Conservation (phyloP, 2,113 vertebrate species). For the Mesitornis unicolor region DNA sequence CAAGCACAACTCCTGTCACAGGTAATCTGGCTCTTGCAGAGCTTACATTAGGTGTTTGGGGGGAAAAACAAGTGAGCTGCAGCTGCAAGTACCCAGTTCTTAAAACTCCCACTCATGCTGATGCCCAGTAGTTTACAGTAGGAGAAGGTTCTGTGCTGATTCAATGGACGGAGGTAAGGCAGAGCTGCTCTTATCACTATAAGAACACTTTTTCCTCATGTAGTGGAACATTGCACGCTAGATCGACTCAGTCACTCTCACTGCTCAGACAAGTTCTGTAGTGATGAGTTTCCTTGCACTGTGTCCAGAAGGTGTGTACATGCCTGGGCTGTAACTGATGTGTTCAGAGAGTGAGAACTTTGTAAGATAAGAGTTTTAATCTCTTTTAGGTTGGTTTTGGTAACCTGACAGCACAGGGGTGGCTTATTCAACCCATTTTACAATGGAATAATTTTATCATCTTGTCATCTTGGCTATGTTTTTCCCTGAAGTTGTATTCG, state of each 20-base stretch:
- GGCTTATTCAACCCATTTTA: neutral
- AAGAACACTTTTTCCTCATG: neutral
- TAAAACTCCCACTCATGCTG: neutral
- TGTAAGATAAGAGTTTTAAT: neutral
- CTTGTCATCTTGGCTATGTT: neutral
- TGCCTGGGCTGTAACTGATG: neutral
- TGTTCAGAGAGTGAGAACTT: neutral
- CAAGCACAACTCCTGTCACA: neutral
- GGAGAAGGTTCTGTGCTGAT: neutral
- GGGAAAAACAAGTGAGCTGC: neutral
- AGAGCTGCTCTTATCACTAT: neutral
- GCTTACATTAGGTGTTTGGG: rapidly evolving
- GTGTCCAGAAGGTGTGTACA: neutral
- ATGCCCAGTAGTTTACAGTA: neutral
- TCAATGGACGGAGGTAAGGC: neutral
- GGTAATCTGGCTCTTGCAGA: neutral
- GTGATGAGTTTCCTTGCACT: neutral
- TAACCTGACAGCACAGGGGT: neutral
- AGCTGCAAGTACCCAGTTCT: neutral
- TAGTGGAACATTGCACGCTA: neutral
- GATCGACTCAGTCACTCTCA: too few species aligned
- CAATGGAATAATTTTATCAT: neutral
- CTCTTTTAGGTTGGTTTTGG: neutral
- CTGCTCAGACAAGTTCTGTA: neutral
- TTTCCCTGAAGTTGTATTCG: neutral